A percentile compares a stretch with the other conserved stretches of the same genome.
Evolutionary conservation across 2,797 vertebrate genomes (phyloP).

Genomic region (Leptatherina wallacei): DNA sequence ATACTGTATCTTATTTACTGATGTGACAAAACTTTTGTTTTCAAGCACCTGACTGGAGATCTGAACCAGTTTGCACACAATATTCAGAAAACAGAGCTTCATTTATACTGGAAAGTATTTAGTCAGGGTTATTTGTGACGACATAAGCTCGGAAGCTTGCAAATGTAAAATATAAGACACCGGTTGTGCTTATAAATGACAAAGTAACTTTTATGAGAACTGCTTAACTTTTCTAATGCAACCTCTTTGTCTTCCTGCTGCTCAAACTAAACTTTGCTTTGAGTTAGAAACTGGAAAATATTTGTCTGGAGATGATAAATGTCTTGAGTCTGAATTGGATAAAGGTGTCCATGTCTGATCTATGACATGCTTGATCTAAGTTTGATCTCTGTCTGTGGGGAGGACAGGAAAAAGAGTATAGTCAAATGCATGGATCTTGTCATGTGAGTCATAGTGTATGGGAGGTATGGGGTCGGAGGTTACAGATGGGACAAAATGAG

Average conservation of each 20-base stretch:
- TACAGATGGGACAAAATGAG: conserved; percentile 60
- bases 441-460: conserved; percentile 40
- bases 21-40: conserved; percentile 32
- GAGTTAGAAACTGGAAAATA: conserved; percentile 16
- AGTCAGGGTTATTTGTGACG: conserved; percentile 45
- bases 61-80: conserved; percentile 40
- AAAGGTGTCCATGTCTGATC: conserved; percentile 24
- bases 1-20: conserved; percentile 36
- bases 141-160: conserved; percentile 64
- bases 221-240: conserved; percentile 21
- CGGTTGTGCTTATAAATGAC: conserved; percentile 36
- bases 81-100: conserved; percentile 32
- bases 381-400: background rate
- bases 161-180: conserved; percentile 18
- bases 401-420: conserved; percentile 13
- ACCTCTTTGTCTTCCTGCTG: background rate
- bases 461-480: conserved; percentile 55
- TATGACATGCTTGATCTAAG: conserved; percentile 18
- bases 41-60: conserved; percentile 15
- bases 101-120: conserved; percentile 33
- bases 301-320: conserved; percentile 13
- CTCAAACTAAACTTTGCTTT: conserved; percentile 18
- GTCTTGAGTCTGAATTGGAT: conserved; percentile 33
- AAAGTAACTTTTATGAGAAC: conserved; percentile 34
- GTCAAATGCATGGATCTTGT: conserved; percentile 33